These are phyloP conservation scores for Rosalia funebris DNA, from an alignment of 2,888 invertebrate species.

Conservation along the genomic window DNA sequence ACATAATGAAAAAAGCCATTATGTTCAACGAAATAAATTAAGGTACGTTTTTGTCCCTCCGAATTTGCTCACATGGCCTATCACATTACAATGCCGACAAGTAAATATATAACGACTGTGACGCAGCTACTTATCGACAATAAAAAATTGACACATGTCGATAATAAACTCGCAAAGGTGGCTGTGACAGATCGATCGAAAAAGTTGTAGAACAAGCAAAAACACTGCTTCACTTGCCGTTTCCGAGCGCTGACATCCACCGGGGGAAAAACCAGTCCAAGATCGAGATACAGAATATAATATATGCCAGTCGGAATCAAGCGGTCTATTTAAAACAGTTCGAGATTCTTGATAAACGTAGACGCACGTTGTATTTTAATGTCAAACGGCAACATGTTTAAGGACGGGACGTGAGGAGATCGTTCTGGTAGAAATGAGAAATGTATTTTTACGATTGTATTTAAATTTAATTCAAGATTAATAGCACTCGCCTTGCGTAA, in stretches of 20 bases:
- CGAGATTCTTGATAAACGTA: slow-evolving; percentile 55
- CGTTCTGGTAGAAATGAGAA: slow-evolving; percentile 50
- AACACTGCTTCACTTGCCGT: slow-evolving; percentile 49
- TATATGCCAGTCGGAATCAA: slow-evolving; percentile 56
- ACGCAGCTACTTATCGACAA: slow-evolving; percentile 7
- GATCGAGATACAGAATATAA: slow-evolving; percentile 57
- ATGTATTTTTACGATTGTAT: slow-evolving; percentile 56
- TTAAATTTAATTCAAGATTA: slow-evolving; percentile 54
- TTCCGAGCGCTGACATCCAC: slow-evolving; percentile 41
- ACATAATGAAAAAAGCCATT: too few relatives aligned
- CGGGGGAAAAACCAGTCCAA: slow-evolving; percentile 53
- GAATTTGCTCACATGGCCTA: neutral
- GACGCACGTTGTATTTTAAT: slow-evolving; percentile 60
- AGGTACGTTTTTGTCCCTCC: neutral
- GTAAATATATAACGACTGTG: slow-evolving; percentile 1
- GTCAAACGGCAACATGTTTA: slow-evolving; percentile 43
- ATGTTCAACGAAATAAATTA: neutral
- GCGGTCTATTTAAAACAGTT: slow-evolving; percentile 58
- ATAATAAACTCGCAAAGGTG: slow-evolving; percentile 56
- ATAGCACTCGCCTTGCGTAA: slow-evolving; percentile 42
- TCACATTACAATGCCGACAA: neutral
- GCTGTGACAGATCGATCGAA: slow-evolving; percentile 56
- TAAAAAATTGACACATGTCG: slow-evolving; percentile 42
- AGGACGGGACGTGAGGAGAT: slow-evolving; percentile 33
- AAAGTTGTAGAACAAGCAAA: slow-evolving; percentile 59